Percentiles rank a stretch among this genome's conserved stretches.
phyloP scores from a whole-genome alignment of 2,113 vertebrate genomes.

The Petroica traversi region DNA sequence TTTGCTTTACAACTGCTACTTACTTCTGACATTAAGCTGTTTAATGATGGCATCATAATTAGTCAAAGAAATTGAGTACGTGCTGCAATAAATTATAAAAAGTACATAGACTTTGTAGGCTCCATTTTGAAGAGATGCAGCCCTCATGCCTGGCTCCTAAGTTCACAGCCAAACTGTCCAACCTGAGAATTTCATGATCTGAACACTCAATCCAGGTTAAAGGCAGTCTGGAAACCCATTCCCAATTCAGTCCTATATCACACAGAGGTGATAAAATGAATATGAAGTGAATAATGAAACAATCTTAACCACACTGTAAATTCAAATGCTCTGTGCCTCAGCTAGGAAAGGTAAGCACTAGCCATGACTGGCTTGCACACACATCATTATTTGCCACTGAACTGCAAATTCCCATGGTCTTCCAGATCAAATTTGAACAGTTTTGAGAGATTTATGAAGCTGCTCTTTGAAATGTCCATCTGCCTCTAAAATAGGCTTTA shows the following conservation, averaged over 20 bases:
- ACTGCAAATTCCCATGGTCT: not conserved
- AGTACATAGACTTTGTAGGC: fast-evolving
- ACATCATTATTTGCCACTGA: not conserved
- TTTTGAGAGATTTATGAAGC: not conserved
- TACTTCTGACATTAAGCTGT: not conserved
- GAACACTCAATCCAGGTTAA: not conserved
- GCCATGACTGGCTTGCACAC: not conserved
- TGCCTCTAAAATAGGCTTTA: not conserved
- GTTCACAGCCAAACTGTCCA: not conserved
- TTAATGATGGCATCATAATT: not conserved
- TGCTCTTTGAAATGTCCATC: not conserved
- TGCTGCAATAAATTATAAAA: not conserved
- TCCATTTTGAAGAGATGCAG: not conserved
- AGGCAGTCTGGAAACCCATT: not conserved
- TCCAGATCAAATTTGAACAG: not conserved
- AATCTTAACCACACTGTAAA: not conserved
- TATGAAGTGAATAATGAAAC: not conserved
- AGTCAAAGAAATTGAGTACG: not conserved
- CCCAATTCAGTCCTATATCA: not conserved
- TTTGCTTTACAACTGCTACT: not conserved
- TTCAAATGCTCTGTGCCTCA: not conserved
- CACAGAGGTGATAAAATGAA: not conserved
- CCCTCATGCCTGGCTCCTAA: not conserved
- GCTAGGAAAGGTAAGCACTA: not conserved
- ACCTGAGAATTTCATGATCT: not conserved